phyloP scores from a whole-genome alignment of 2,888 invertebrate species.

The Stomorhina lunata region DNA sequence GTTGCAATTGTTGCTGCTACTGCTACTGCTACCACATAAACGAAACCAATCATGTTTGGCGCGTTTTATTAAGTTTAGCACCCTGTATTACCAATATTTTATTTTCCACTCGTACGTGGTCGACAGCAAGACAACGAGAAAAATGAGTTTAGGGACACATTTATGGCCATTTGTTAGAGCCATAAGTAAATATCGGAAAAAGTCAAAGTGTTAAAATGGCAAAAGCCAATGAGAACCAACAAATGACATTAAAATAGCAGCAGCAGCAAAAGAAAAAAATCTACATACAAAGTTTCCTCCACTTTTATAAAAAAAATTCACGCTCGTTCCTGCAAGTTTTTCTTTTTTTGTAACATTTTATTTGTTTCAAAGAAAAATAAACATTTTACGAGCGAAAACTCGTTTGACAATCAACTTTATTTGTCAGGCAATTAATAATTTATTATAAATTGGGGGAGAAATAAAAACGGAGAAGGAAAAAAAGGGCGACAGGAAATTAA shows the following conservation, averaged over 20 bases:
- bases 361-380: conserved; percentile 2
- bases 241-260: conserved; percentile 32
- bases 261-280: not conserved
- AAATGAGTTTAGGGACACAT: conserved; percentile 18
- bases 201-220: conserved; percentile 43
- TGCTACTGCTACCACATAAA: conserved; percentile 10
- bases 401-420: conserved; percentile 66
- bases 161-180: conserved; percentile 55
- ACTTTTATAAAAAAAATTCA: too few relatives aligned
- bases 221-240: conserved; percentile 2
- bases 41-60: conserved; percentile 36
- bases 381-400: conserved; percentile 33
- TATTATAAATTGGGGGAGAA: not conserved
- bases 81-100: not conserved
- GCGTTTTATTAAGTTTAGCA: conserved; percentile 48
- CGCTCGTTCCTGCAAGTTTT: not conserved
- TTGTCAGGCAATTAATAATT: conserved; percentile 69
- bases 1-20: too few relatives aligned
- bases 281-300: conserved; percentile 3
- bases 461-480: not conserved
- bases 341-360: not conserved
- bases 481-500: not conserved
- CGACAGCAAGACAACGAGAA: not conserved
- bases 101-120: conserved; percentile 21
- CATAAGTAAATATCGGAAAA: conserved; percentile 24